These are phyloP conservation scores for Barypeithes pellucidus DNA, from an alignment of 2,888 invertebrate genomes.

Conservation along the genomic window DNA sequence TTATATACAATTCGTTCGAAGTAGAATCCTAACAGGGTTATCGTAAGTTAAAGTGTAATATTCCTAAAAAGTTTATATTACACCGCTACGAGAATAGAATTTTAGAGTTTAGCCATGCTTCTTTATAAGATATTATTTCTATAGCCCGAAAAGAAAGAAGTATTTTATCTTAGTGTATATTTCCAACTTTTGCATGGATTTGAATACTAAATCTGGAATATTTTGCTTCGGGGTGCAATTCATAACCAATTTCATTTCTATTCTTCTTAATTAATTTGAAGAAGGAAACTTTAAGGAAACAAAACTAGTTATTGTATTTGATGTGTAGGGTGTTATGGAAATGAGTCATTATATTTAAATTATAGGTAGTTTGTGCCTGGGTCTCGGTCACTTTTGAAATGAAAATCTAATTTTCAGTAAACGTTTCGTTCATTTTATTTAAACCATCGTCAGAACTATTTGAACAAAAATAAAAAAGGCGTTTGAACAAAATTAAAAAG, in stretches of 20 bases:
- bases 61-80: slow-evolving; percentile 52
- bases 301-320: too few species aligned
- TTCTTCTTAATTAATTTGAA: neutral
- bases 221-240: slow-evolving; percentile 10
- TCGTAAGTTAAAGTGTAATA: slow-evolving; percentile 53
- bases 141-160: slow-evolving; percentile 36
- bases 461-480: too few species aligned
- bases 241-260: neutral
- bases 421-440: too few species aligned
- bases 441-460: too few species aligned
- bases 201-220: slow-evolving; percentile 35
- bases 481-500: too few species aligned
- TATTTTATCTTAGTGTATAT: slow-evolving; percentile 43
- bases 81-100: slow-evolving; percentile 50
- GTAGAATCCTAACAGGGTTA: slow-evolving; percentile 49
- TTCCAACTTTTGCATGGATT: slow-evolving; percentile 39
- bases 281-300: neutral
- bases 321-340: too few species aligned
- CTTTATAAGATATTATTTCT: slow-evolving; percentile 43
- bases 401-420: too few species aligned
- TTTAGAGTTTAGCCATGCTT: slow-evolving; percentile 40
- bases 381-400: too few species aligned
- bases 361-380: too few species aligned
- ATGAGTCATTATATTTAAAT: too few species aligned
- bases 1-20: slow-evolving; percentile 44